Base-by-base conservation (phyloP, 2,888 invertebrate species). In the Diarsia mendica region DNA sequence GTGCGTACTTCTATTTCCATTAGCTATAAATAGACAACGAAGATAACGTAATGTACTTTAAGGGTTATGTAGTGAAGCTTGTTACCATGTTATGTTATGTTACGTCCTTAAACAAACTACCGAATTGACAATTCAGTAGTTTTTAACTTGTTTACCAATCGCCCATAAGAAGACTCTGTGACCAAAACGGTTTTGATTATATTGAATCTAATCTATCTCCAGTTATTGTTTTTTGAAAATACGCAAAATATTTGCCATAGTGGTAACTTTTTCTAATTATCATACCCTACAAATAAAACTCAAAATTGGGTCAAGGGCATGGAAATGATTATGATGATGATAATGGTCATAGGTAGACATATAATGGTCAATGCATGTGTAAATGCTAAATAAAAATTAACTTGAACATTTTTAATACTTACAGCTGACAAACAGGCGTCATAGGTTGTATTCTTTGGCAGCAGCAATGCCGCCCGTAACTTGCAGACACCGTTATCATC, bases 401-500 rank as follows among this genome's bases (percentile, higher is more conserved):
- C 3, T 15, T 55, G 15, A 9, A 64, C 46, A 33, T 33, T 11
- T 46, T 9, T n/a, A 39, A 75, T 89, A 93, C 96, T 94, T 82
- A 97, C 97, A 86, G 93, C 96, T 20, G 95, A 93, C 90, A 97
- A 92, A 75, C 96, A 97, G 28, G 97, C 97, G 81, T 96, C 95
- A 67, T 96, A 97, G 0, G 92, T 91, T 44, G 96, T 94, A 87
- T 97, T 97, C 71, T 96, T 96, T 0, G 98, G 98, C 75, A 98
- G 91, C 79, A 98, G 93, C 33, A 98, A 94, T 3, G 97, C 97
- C 0, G 97, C 97, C 70, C 97, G 96, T 61, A 98, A 96, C 64
- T 97, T 97, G 89, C 98, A 98, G 9, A 90, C 91, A 9, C 95
- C 96, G 58, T 93, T 89, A 3, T 87, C 90, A 81, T 94, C 94